Evolutionary conservation across 2,888 invertebrate species (phyloP).

Genomic region (Acronicta alni): DNA sequence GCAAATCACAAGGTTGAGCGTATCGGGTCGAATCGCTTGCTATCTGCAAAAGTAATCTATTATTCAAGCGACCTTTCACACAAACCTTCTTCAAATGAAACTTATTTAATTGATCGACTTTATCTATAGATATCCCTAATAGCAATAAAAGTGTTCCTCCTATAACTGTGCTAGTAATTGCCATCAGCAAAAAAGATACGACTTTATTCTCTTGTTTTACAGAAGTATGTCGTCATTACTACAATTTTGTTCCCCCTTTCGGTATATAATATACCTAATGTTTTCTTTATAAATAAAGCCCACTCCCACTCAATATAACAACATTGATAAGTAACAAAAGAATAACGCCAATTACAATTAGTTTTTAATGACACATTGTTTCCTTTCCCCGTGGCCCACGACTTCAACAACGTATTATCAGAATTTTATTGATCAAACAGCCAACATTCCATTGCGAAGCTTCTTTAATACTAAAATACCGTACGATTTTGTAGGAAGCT

Average conservation of each 20-base stretch:
- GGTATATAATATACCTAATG: too few species aligned
- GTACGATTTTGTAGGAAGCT: conserved; percentile 30
- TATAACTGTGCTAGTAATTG: too few species aligned
- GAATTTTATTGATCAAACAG: conserved; percentile 60
- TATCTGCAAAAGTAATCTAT: conserved; percentile 46
- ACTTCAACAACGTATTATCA: conserved; percentile 20
- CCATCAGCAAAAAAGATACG: too few species aligned
- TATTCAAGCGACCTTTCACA: conserved; percentile 49
- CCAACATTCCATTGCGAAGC: conserved; percentile 36
- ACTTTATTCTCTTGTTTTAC: too few species aligned
- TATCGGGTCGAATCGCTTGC: conserved; percentile 34
- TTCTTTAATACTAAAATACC: conserved; percentile 44
- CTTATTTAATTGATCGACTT: conserved; percentile 31
- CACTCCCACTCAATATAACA: background rate
- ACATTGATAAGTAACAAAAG: background rate
- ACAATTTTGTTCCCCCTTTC: too few species aligned
- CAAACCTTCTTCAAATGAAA: conserved; percentile 29
- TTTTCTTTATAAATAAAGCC: too few species aligned
- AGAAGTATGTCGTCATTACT: too few species aligned
- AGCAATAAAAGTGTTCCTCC: too few species aligned
- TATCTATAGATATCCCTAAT: conserved; percentile 5
- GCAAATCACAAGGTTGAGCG: conserved; percentile 38
- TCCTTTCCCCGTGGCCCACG: conserved; percentile 4
- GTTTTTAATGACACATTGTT: conserved; percentile 18
- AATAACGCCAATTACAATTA: background rate